Evolutionary conservation across 2,797 vertebrate genomes (phyloP).

Genomic region (Tadarida brasiliensis): DNA sequence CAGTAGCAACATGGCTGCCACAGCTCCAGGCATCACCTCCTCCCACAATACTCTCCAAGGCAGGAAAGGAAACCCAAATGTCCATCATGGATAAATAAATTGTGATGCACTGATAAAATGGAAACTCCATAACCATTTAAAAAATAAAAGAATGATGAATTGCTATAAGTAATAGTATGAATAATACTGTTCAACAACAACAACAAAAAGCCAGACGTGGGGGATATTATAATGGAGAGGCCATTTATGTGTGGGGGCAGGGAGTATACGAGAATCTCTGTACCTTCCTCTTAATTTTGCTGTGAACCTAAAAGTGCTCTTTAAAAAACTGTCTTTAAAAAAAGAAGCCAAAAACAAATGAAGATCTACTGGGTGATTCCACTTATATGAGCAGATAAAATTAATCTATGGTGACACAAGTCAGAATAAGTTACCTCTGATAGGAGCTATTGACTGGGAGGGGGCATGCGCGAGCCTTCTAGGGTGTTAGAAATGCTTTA

Average conservation of each 20-base stretch:
- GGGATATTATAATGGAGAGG: background rate
- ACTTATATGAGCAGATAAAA: background rate
- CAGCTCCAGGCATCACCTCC: background rate
- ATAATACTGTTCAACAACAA: background rate
- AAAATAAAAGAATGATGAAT: background rate
- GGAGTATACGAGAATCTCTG: fast-evolving
- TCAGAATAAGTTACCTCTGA: background rate
- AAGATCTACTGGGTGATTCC: background rate
- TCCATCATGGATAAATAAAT: background rate
- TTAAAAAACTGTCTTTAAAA: background rate
- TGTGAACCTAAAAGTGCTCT: background rate
- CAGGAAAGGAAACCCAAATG: background rate
- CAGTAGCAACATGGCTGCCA: background rate
- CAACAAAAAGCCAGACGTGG: background rate
- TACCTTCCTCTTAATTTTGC: background rate
- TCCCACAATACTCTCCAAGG: background rate
- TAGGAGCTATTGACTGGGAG: background rate
- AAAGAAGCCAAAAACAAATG: background rate
- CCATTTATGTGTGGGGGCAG: background rate
- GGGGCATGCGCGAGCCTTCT: background rate
- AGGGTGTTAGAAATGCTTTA: background rate
- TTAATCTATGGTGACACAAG: background rate
- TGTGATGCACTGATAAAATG: background rate
- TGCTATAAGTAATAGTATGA: background rate
- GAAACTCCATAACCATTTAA: background rate